Evolutionary conservation across 2,797 vertebrate species (phyloP), one percentile per base, ranked within the genome.

Genomic region (Semotilus atromaculatus): DNA sequence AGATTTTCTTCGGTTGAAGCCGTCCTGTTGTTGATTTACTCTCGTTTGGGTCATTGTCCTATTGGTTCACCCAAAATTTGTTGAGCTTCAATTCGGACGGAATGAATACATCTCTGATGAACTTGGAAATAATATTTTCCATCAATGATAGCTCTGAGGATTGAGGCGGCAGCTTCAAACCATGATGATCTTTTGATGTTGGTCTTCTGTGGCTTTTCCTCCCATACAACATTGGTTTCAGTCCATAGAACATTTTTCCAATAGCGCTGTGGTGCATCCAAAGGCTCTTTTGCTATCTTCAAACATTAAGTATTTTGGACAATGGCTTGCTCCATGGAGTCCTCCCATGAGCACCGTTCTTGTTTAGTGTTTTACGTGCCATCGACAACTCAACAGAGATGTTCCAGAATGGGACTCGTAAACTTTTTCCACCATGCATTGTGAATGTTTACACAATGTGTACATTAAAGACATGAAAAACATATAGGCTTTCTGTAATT

Each of bases 121-220:
- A 60, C 74, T 26, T 62, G 53, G n/a, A n/a, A 77, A 58, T 77
- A 19, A 19, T 1, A 11, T 62, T 77, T 62, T 60, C 34, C 7
- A 8, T 75, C 19, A 74, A 3, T 53, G 48, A 53, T 53, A 7
- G 19, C 29, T 76, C 74, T 58, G 23, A 58, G 23, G n/a, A 21
- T 45, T 45, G 43, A 45, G 43, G 43, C 14, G 60, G 55, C 36
- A 60, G 53, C 21, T 62, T 36, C 75, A 62, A 62, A 18, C 55
- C 55, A 58, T 40, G 29, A 75, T 73, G 73, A 77, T 16, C 36
- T 62, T 40, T 58, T 43, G n/a, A 43, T 29, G 55, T 77, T 77
- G 21, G 21, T 34, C 55, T 77, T 4, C 14, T 60, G 51, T 40
- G 23, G 23, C 14, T 29, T 45, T 73, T 13, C 48, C 48, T 43